Base-by-base conservation (phyloP, 2,888 invertebrate genomes). In the Erebia epiphron region DNA sequence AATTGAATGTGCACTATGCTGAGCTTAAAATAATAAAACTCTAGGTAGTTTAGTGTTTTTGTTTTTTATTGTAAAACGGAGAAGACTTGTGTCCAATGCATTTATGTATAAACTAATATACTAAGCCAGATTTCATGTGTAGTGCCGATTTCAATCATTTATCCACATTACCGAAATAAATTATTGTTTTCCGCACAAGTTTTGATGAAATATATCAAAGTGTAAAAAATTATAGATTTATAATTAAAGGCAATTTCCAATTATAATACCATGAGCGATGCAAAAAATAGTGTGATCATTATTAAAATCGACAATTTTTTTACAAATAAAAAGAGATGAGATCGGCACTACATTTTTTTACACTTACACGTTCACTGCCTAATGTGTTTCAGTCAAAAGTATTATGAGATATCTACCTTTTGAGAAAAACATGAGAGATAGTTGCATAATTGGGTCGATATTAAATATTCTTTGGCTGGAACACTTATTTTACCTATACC, bases 1-100 rank as follows among this genome's bases (percentile, higher is more conserved):
- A 61, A 91, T 86, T 70, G 60, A 72, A 68, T 74, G 75, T 67
- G 75, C 81, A 84, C 79, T 79, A 75, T 73, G 83, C 83, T 76
- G 87, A 88, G 88, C 87, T 87, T 87, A 86, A 75, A 82, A 77
- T 79, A 73, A 70, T 73, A 70, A 73, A 66, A 66, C 57, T 62
- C 71, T 74, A 77, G 18, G 46, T 76, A 75, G 70, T 73, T 77
- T 79, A 79, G 75, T 73, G 67, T 73, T 79, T 72, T 75, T 69
- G 74, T 73, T 62, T 68, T 77, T 69, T 76, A 71, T 46, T 68
- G 43, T 75, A 56, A 73, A 64, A 69, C 67, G 13, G n/a, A 63
- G 78, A 78, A 80, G 81, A 82, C 80, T 83, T 77, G 77, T 80
- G 56, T 77, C 75, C 65, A 76, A 77, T 82, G 83, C 83, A 84